Evolutionary conservation across 2,797 vertebrate genomes (phyloP).

Genomic region (Tachyglossus aculeatus): DNA sequence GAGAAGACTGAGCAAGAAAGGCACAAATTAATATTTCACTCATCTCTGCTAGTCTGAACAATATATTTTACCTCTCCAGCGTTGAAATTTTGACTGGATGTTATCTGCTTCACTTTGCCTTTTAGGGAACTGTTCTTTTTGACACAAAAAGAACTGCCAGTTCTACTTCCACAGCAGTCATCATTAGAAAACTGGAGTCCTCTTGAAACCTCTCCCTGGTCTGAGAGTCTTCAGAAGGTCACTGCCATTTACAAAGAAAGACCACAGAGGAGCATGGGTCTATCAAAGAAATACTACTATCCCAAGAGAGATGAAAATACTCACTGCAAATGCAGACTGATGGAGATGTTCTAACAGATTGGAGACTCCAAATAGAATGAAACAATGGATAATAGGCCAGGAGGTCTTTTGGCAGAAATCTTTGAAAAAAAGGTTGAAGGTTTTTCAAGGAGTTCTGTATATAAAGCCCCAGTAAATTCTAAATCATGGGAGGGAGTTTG

Average conservation of each 20-base stretch:
- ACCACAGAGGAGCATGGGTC: neutral
- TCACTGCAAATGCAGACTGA: neutral
- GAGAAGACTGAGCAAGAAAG: too few species aligned
- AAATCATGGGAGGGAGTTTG: neutral
- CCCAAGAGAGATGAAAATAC: neutral
- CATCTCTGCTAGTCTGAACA: neutral
- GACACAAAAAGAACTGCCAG: neutral
- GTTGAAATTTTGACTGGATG: neutral
- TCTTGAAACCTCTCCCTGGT: neutral
- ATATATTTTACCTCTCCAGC: neutral
- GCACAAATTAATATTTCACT: too few species aligned
- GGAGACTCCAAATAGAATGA: neutral
- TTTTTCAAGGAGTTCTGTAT: constrained; percentile 11
- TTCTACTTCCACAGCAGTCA: neutral
- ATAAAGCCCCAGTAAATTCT: neutral
- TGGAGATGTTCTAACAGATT: neutral
- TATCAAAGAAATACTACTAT: neutral
- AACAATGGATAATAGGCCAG: neutral
- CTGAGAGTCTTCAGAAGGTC: neutral
- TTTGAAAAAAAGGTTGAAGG: neutral
- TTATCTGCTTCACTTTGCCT: neutral
- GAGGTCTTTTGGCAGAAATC: neutral
- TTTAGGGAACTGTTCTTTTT: neutral
- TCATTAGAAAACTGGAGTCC: neutral
- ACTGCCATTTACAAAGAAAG: neutral